These are phyloP conservation scores for Hirtodrosophila trivittata DNA, from an alignment of 2,888 invertebrate species.

Conservation along the genomic window DNA sequence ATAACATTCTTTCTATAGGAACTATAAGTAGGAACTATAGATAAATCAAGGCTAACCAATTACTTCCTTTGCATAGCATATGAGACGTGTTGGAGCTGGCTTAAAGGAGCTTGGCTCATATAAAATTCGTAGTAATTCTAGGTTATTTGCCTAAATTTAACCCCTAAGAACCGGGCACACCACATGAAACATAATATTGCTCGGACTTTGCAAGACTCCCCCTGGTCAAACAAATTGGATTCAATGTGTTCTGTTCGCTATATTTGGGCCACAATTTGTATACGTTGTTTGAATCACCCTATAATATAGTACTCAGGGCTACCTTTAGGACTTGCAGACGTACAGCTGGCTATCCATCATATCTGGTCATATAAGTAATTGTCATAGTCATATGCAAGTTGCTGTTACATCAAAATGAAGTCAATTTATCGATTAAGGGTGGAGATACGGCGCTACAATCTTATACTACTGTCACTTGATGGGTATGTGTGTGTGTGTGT, in stretches of 20 bases:
- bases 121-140: background rate
- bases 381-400: conserved; percentile 45
- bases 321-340: background rate
- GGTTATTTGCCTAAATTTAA: background rate
- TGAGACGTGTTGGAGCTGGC: too few species aligned
- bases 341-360: conserved; percentile 30
- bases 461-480: conserved; percentile 7
- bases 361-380: conserved; percentile 31
- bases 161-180: background rate
- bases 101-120: too few species aligned
- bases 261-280: too few species aligned
- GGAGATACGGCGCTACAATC: conserved; percentile 4
- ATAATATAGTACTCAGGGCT: background rate
- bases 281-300: too few species aligned
- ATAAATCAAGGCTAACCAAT: too few species aligned
- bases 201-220: too few species aligned
- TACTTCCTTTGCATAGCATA: too few species aligned
- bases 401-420: conserved; percentile 31
- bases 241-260: too few species aligned
- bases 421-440: conserved; percentile 56
- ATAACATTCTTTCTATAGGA: background rate
- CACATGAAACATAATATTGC: conserved; percentile 1
- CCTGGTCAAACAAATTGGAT: too few species aligned
- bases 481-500: conserved; percentile 5
- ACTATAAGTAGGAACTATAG: too few species aligned